A percentile compares a stretch with the other conserved stretches of the same genome.
These are phyloP conservation scores for Daboia siamensis DNA, from an alignment of 2,113 vertebrate genomes.

Conservation along the genomic window DNA sequence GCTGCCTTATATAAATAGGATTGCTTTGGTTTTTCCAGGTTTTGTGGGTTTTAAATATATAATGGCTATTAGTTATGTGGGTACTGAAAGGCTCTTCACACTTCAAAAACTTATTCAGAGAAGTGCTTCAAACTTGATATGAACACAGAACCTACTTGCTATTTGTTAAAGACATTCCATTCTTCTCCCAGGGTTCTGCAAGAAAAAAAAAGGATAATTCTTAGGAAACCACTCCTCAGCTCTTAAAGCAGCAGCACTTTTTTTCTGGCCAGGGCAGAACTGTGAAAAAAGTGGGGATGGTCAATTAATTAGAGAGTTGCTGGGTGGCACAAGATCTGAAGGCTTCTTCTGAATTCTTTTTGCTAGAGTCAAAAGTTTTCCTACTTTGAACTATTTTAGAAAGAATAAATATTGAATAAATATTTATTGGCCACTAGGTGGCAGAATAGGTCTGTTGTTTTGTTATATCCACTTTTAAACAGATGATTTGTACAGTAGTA, in stretches of 20 bases:
- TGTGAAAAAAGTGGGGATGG: background rate
- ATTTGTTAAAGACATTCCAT: background rate
- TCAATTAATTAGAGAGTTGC: background rate
- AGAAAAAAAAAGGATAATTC: background rate
- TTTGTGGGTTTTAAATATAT: background rate
- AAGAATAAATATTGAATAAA: background rate
- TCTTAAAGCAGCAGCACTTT: background rate
- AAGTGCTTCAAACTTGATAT: background rate
- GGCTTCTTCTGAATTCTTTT: background rate
- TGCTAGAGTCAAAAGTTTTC: background rate
- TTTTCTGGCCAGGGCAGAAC: background rate
- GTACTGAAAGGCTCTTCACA: rapidly evolving
- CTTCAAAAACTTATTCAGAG: background rate
- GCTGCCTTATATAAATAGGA: conserved; percentile 1
- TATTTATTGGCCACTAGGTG: conserved; percentile 54
- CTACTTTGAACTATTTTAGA: rapidly evolving
- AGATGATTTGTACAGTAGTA: background rate
- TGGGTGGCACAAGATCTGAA: background rate
- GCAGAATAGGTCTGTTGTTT: conserved; percentile 55
- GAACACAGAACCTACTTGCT: background rate
- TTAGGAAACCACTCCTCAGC: background rate
- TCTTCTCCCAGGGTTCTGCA: background rate
- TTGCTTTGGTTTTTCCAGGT: background rate
- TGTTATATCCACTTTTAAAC: background rate
- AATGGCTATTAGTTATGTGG: background rate